Conservation (phyloP, 2,888 invertebrate genomes). For the Drosophila niveifrons region DNA sequence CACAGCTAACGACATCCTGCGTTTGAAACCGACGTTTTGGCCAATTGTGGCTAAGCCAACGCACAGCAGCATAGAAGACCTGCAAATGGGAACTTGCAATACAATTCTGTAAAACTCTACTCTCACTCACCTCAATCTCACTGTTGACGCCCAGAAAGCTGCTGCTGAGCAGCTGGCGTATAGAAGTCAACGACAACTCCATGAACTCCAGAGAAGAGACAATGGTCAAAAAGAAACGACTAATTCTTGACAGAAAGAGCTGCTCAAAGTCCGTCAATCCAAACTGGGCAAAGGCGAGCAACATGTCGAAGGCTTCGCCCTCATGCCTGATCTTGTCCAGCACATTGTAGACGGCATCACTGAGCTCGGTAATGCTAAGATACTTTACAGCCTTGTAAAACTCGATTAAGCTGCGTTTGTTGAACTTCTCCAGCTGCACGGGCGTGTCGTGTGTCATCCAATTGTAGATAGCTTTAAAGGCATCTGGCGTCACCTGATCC, state of each 20-base stretch:
- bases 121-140: slow-evolving; percentile 54
- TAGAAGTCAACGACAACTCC: slow-evolving; percentile 9
- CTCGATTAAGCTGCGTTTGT: slow-evolving; percentile 35
- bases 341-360: slow-evolving; percentile 13
- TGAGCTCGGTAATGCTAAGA: slow-evolving; percentile 34
- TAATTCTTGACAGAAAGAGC: slow-evolving; percentile 40
- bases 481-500: slow-evolving; percentile 33
- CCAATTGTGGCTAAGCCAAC: slow-evolving; percentile 56
- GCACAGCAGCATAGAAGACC: slow-evolving; percentile 53
- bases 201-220: slow-evolving; percentile 51
- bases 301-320: slow-evolving; percentile 26
- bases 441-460: slow-evolving; percentile 46
- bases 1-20: slow-evolving; percentile 25
- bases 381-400: slow-evolving; percentile 41
- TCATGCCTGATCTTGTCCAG: slow-evolving; percentile 29
- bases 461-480: slow-evolving; percentile 46
- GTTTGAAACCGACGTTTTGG: slow-evolving; percentile 5
- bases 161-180: slow-evolving; percentile 35
- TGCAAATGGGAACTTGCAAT: not conserved
- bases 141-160: slow-evolving; percentile 54
- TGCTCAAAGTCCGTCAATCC: slow-evolving; percentile 21
- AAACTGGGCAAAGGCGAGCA: slow-evolving; percentile 3
- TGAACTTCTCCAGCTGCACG: not conserved
- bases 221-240: slow-evolving; percentile 48
- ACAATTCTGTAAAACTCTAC: not conserved